Base-by-base conservation (phyloP, 2,797 vertebrate species). In the Dendrocincla fuliginosa region DNA sequence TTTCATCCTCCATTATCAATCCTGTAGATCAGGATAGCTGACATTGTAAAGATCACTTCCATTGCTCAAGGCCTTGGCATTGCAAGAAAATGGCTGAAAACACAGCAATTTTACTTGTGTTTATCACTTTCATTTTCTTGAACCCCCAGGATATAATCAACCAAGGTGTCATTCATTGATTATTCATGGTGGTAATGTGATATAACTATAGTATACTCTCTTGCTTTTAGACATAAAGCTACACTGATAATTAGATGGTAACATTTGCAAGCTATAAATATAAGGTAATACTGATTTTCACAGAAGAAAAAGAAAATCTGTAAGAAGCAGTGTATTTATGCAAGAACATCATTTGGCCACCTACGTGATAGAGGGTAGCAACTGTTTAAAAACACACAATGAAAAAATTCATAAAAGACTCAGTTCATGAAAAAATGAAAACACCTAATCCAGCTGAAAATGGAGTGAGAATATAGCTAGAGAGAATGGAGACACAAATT, bases 1-100 rank as follows among this genome's bases (percentile, higher is more conserved):
- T 86, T 94, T 84, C 69, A 95, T 74, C 50, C 46, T 84, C 61
- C 28, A 61, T 92, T 93, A 95, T 89, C 82, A 88, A 47, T 87
- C 84, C 70, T 83, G 55, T 75, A 83, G 37, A 77, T 23, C 87
- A 78, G 52, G 68, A 85, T 13, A 75, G 17, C 7, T 85, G 87
- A 85, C 49, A 78, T 18, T 71, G 49, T 33, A 57, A 89, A 86
- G 69, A 86, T 55, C 73, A 61, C 49, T 75, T 89, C 85, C 37
- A 77, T 25, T 53, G 68, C 56, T 89, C 75, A 75, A 78, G 67
- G n/a, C n/a, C n/a, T 78, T 75, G 30, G 35, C n/a, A 68, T 27
- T 84, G 53, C 33, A 71, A 93, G 61, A 93, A 69, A 47, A 50
- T 71, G 39, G 22, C 39, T 78, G 49, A 94, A 93, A 94, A 77